These are phyloP conservation scores for Indri indri DNA, from an alignment of 2,113 vertebrate species.

Conservation along the genomic window DNA sequence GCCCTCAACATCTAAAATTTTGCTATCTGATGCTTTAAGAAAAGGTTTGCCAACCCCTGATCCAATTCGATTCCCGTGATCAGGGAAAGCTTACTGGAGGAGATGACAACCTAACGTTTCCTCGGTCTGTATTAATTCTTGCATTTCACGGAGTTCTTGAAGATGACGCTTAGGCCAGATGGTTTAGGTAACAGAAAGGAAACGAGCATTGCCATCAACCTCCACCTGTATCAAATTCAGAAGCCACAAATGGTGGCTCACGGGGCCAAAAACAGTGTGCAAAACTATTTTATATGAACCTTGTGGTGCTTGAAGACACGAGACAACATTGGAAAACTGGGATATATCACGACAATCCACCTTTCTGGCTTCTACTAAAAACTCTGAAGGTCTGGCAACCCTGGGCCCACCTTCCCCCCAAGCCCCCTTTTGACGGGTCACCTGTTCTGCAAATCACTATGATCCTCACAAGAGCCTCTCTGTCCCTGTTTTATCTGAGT, in stretches of 20 bases:
- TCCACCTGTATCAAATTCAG: neutral
- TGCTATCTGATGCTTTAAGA: neutral
- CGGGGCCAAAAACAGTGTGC: neutral
- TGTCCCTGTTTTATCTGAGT: neutral
- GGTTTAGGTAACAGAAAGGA: neutral
- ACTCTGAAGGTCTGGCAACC: neutral
- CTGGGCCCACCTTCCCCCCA: neutral
- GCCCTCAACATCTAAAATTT: neutral
- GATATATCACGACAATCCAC: neutral
- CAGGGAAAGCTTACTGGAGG: neutral
- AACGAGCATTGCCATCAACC: neutral
- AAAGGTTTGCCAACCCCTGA: neutral
- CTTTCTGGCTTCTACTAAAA: neutral
- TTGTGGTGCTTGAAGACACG: neutral
- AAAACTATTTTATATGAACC: neutral
- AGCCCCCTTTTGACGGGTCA: neutral
- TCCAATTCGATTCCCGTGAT: neutral
- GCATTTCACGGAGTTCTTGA: neutral
- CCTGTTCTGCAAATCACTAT: neutral
- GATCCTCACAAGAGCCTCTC: neutral
- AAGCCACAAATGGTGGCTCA: neutral
- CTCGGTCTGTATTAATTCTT: neutral
- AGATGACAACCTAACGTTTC: neutral
- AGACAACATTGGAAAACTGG: neutral
- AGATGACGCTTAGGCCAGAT: neutral